phyloP scores from a whole-genome alignment of 2,113 vertebrate species.

The Eleginops maclovinus region DNA sequence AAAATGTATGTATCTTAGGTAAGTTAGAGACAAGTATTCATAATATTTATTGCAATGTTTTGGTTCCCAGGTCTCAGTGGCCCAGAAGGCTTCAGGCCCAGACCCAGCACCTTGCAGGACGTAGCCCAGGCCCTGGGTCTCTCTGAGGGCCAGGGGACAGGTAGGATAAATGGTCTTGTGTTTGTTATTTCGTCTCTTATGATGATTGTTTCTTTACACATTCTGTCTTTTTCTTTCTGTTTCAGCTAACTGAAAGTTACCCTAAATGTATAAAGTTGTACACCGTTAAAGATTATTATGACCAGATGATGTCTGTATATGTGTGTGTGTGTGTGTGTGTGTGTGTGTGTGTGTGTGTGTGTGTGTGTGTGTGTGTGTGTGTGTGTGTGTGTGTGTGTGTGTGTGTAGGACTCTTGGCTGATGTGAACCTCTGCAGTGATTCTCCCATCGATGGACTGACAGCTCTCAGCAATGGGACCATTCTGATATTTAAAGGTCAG shows the following conservation, averaged over 20 bases:
- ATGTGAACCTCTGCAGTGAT: slow-evolving; percentile 86
- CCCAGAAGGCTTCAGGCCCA: slow-evolving; percentile 7
- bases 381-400: slow-evolving; percentile 24
- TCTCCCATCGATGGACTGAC: slow-evolving; percentile 87
- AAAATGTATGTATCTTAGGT: too few species aligned
- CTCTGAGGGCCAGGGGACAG: slow-evolving; percentile 19
- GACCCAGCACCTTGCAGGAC: slow-evolving; percentile 65
- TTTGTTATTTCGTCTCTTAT: too few species aligned
- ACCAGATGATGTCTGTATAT: too few species aligned
- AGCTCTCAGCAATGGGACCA: slow-evolving; percentile 88
- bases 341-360: background rate
- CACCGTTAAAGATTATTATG: too few species aligned
- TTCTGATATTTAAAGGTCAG: slow-evolving; percentile 91
- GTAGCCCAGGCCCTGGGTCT: slow-evolving; percentile 41
- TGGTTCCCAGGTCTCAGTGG: slow-evolving; percentile 21
- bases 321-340: background rate
- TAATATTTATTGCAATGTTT: background rate
- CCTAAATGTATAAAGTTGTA: too few species aligned
- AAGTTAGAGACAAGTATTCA: background rate
- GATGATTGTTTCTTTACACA: too few species aligned
- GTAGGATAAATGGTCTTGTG: slow-evolving; percentile 3
- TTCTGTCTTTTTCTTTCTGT: too few species aligned
- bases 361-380: background rate
- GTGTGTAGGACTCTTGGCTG: slow-evolving; percentile 36
- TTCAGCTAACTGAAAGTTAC: too few species aligned